Conservation (phyloP, 2,888 invertebrate species). For the Drosophila algonquin region DNA sequence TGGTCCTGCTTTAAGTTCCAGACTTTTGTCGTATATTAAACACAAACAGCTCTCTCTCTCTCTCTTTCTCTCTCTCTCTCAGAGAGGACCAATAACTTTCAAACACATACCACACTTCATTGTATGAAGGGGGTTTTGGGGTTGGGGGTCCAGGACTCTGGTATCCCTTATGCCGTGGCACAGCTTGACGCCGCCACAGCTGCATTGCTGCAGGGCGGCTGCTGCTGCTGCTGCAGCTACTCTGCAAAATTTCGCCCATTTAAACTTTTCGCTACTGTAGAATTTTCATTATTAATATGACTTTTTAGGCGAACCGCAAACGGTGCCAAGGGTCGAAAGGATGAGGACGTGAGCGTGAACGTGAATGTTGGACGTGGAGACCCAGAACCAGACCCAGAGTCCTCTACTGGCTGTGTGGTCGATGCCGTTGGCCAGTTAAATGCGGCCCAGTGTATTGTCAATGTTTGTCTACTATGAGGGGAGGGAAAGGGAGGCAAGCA, state of each 20-base stretch:
- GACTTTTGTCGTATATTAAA: slow-evolving; percentile 58
- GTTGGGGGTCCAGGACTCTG: slow-evolving; percentile 30
- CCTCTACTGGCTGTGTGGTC: slow-evolving; percentile 35
- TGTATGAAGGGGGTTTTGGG: not conserved
- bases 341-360: not conserved
- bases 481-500: not conserved
- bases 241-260: slow-evolving; percentile 74
- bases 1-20: slow-evolving; percentile 9
- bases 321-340: slow-evolving; percentile 59
- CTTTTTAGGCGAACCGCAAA: slow-evolving; percentile 76
- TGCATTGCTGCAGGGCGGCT: slow-evolving; percentile 74
- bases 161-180: slow-evolving; percentile 30
- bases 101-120: slow-evolving; percentile 47
- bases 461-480: slow-evolving; percentile 63
- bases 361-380: not conserved
- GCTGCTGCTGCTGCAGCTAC: slow-evolving; percentile 41
- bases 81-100: slow-evolving; percentile 73
- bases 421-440: slow-evolving; percentile 74
- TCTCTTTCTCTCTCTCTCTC: slow-evolving; percentile 20
- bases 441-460: slow-evolving; percentile 73
- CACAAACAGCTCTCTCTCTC: slow-evolving; percentile 54
- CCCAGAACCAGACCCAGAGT: not conserved
- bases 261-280: slow-evolving; percentile 79
- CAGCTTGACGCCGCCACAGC: slow-evolving; percentile 63
- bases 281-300: slow-evolving; percentile 81